Evolutionary conservation across 2,113 vertebrate genomes (phyloP), one percentile per base, ranked within the genome.

Genomic region (Maccullochella peelii): DNA sequence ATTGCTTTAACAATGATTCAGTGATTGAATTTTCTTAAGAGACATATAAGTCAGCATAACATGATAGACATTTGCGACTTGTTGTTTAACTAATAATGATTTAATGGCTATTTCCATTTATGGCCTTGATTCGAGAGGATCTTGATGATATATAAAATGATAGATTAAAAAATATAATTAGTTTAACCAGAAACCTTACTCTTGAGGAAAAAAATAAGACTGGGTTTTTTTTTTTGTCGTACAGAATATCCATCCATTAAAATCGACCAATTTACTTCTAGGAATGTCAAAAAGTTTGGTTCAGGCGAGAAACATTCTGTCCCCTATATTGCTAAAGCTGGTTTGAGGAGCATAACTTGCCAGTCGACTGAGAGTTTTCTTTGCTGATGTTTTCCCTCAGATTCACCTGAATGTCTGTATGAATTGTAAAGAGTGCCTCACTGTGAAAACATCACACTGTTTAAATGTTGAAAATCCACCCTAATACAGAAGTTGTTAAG

Each of bases 361-460:
- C 70, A 40, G 20, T 38, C 1, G 3, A 58, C 27, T 49, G 49
- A 47, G 20, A 21, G 16, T 57, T 66, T 30, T 21, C 5, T 47
- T 20, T 47, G 15, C 47, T 67, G n/a, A n/a, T 52, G 9, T n/a
- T 33, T 40, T 9, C 12, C 25, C 40, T 63, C 21, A 33, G 15
- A 10, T 49, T 59, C 18, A 66, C 6, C 16, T 58, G 23, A 44
- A 20, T n/a, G 30, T 15, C 61, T 58, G 49, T 1, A 55, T n/a
- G 10, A 5, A 16, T n/a, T 44, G 3, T 21, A 27, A 27, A 59
- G 16, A 21, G 20, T 7, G 54, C 52, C 42, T 54, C 73, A 27
- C 20, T 36, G 44, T 57, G 18, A 66, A 58, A 58, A 73, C 68
- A 78, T 50, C 12, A 49, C 68, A 78, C n/a, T n/a, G n/a, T n/a